A percentile compares a stretch with the other conserved stretches of the same genome.
These are phyloP conservation scores for Cryptus armator DNA, from an alignment of 2,888 invertebrate species.

Conservation along the genomic window DNA sequence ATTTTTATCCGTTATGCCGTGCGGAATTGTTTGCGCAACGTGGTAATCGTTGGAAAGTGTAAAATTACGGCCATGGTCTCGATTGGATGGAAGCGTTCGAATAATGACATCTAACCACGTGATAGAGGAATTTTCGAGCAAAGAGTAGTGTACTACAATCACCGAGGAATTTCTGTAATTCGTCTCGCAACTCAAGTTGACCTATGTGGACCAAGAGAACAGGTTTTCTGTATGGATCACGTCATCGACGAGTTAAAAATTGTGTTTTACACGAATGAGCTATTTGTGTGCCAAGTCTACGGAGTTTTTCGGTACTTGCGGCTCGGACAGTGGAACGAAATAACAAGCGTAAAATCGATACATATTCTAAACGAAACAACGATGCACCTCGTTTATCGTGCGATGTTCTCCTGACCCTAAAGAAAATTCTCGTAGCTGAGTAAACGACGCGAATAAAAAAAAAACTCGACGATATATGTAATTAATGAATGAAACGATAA, in stretches of 20 bases:
- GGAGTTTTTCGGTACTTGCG: not conserved
- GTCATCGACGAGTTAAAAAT: not conserved
- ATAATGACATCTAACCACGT: not conserved
- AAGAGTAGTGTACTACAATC: not conserved
- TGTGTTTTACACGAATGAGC: not conserved
- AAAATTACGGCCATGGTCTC: not conserved
- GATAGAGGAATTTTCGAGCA: not conserved
- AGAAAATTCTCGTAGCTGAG: not conserved
- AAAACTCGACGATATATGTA: not conserved
- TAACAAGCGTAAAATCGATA: conserved; percentile 19
- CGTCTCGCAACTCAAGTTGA: not conserved
- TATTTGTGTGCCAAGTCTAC: not conserved
- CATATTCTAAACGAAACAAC: not conserved
- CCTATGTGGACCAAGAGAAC: not conserved
- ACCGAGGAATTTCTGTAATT: not conserved
- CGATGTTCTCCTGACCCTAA: not conserved
- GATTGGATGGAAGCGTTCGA: not conserved
- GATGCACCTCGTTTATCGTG: not conserved
- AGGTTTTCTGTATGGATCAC: conserved; percentile 9
- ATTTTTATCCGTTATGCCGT: not conserved
- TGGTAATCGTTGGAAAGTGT: not conserved
- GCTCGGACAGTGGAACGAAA: not conserved
- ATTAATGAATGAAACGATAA: not conserved
- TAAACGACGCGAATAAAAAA: not conserved
- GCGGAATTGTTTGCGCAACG: not conserved